phyloP scores from a whole-genome alignment of 2,113 vertebrate species.

The Dasyprocta punctata region DNA sequence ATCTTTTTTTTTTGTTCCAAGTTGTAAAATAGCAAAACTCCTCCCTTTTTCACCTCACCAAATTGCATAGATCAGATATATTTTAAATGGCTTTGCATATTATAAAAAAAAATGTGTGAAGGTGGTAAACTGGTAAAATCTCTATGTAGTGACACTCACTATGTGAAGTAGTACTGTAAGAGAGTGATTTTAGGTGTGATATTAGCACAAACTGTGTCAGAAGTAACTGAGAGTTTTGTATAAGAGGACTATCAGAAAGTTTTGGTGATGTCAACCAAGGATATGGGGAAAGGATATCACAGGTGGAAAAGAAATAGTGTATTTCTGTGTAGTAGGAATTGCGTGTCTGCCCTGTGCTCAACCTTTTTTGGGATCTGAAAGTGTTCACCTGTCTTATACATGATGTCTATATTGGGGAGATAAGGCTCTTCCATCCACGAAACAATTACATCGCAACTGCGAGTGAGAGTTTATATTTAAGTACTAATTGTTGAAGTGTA shows the following conservation, averaged over 20 bases:
- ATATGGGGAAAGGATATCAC: neutral
- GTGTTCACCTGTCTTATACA: constrained; percentile 22
- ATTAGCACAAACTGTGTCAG: constrained; percentile 14
- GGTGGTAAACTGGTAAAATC: neutral
- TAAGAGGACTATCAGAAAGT: constrained; percentile 35
- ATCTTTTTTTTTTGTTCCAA: neutral
- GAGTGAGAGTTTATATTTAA: neutral
- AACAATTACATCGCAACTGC: neutral
- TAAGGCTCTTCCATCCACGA: neutral
- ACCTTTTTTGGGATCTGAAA: neutral
- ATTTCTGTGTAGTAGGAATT: neutral
- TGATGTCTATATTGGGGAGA: neutral
- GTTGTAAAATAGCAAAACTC: neutral
- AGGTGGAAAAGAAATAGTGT: neutral
- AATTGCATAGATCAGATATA: constrained; percentile 30
- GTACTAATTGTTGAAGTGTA: neutral
- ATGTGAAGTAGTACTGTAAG: neutral
- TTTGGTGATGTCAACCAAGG: neutral
- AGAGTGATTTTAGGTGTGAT: constrained; percentile 12
- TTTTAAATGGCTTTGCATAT: constrained; percentile 22
- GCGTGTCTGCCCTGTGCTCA: neutral
- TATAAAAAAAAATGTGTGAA: constrained; percentile 3
- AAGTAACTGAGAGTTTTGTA: neutral
- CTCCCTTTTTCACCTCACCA: neutral
- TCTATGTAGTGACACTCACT: neutral